A percentile compares a stretch with the other conserved stretches of the same genome.
These are phyloP conservation scores for Tachystola acroxantha DNA, from an alignment of 2,888 invertebrate genomes.

Conservation along the genomic window DNA sequence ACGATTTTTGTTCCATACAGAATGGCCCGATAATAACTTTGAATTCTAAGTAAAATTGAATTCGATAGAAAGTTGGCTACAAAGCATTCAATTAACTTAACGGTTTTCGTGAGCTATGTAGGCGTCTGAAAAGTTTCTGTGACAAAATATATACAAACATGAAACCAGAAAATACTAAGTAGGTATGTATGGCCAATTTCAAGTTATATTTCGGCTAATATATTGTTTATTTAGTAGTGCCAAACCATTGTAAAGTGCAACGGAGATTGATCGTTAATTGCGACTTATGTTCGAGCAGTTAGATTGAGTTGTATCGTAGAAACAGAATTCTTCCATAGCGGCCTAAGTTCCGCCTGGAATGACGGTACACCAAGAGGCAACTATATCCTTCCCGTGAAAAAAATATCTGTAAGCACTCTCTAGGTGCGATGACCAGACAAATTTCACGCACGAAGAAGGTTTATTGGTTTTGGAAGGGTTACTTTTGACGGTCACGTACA, in stretches of 20 bases:
- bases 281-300: neutral
- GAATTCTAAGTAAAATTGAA: slow-evolving; percentile 1
- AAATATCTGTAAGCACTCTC: too few relatives aligned
- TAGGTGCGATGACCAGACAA: slow-evolving; percentile 22
- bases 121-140: too few relatives aligned
- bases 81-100: neutral
- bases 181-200: too few relatives aligned
- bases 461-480: slow-evolving; percentile 30
- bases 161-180: too few relatives aligned
- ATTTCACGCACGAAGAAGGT: slow-evolving; percentile 31
- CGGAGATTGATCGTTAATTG: too few relatives aligned
- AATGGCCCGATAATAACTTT: slow-evolving; percentile 1
- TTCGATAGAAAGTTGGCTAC: slow-evolving; percentile 1
- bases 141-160: too few relatives aligned
- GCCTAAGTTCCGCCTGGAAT: too few relatives aligned
- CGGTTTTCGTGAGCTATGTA: slow-evolving; percentile 8
- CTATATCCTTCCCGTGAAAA: too few relatives aligned
- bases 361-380: too few relatives aligned
- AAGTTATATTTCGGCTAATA: slow-evolving; percentile 6
- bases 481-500: slow-evolving; percentile 32
- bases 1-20: slow-evolving; percentile 14
- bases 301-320: neutral
- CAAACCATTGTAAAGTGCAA: neutral
- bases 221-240: neutral
- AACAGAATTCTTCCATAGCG: too few relatives aligned